A percentile compares a stretch with the other conserved stretches of the same genome.
Conservation (phyloP, 64 coral and sea anemone species). For the Dendrophyllia cribrosa region DNA sequence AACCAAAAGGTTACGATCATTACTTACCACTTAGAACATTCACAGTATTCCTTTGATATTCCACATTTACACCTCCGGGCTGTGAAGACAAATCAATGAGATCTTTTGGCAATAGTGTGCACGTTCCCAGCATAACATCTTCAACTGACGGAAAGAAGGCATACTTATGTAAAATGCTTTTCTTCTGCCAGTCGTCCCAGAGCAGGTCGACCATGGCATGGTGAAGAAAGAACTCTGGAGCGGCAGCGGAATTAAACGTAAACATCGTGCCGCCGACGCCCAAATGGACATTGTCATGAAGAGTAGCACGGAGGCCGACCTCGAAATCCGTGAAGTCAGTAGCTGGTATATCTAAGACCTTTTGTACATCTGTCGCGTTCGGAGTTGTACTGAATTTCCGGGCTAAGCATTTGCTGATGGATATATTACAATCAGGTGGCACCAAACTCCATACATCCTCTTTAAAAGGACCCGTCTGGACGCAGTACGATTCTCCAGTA, state of each 20-base stretch:
- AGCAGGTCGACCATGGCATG: slow-evolving; percentile 55
- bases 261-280: slow-evolving; percentile 63
- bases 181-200: slow-evolving; percentile 58
- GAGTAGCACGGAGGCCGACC: background rate
- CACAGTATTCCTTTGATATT: background rate
- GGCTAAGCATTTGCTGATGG: background rate
- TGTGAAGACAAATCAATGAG: background rate
- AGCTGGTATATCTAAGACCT: background rate
- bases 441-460: slow-evolving; percentile 5
- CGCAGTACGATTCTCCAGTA: background rate
- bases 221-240: slow-evolving; percentile 74
- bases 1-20: too few relatives aligned
- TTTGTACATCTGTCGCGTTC: background rate
- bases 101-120: background rate
- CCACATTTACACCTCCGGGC: background rate
- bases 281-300: slow-evolving; percentile 54
- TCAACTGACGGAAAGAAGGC: background rate
- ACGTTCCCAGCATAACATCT: background rate
- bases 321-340: slow-evolving; percentile 12
- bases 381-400: slow-evolving; percentile 35
- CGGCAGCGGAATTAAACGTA: background rate
- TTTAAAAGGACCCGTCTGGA: slow-evolving; percentile 59
- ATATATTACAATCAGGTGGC: background rate
- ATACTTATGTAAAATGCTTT: background rate
- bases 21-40: too few relatives aligned